Base-by-base conservation (phyloP, 2,797 vertebrate species). In the Capromys pilorides region DNA sequence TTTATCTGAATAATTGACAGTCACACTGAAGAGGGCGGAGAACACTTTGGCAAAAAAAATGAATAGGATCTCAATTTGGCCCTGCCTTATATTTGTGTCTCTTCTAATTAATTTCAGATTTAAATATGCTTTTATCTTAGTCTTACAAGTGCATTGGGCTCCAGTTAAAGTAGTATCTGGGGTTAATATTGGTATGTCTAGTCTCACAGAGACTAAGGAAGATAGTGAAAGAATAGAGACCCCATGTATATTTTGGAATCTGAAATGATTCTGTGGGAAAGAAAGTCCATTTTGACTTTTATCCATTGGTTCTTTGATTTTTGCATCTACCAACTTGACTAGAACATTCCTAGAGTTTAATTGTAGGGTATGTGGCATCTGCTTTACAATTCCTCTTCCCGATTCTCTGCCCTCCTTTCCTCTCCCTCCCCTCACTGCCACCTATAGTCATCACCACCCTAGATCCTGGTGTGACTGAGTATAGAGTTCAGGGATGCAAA, bases 101-200 rank as follows among this genome's bases (percentile, higher is more conserved):
- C 59, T 84, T 88, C 73, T 89, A 54, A 93, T 85, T 96, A 84
- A 87, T 87, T 96, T 96, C 79, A 93, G 24, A 88, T 92, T 91
- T 66, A 96, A 78, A 64, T 80, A 31, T 24, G 5, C 69, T 93
- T 93, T 92, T 85, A 87, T 93, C 59, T 90, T 82, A 94, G 66
- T 84, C 45, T 66, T 93, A 10, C 8, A 75, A 69, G 79, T 91
- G 54, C 88, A 39, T 41, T 88, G 31, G 10, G 28, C 36, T 64
- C 95, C 81, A 86, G 71, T 77, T 92, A 66, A 45, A 79, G 36
- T 78, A 64, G 49, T 57, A 39, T 51, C n/a, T 54, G 66, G 45
- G 41, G 73, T 81, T 92, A 86, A 18, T 92, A 2, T 61, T 92
- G 73, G 41, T 59, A 1, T 51, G 11, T 88, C 57, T 92, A 62